Conservation (phyloP, 2,797 vertebrate species). For the Sparidentex hasta region DNA sequence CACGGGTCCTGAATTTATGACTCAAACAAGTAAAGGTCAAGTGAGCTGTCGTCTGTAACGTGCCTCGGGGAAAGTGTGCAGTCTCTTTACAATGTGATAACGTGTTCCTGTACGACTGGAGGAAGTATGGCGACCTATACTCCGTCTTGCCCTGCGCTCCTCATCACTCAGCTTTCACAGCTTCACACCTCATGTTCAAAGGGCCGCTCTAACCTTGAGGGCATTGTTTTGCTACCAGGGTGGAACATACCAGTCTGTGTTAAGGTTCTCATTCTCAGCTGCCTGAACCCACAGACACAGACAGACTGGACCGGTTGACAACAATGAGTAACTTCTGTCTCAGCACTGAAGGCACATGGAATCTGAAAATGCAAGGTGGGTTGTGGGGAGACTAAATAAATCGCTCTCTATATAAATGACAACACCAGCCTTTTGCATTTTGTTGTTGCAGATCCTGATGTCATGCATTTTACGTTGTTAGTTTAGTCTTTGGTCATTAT, state of each 20-base stretch:
- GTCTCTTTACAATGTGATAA: slow-evolving; percentile 32
- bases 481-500: neutral
- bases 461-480: too few species aligned
- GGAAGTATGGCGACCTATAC: slow-evolving; percentile 8
- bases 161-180: slow-evolving; percentile 35
- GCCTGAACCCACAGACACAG: slow-evolving; percentile 16
- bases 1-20: slow-evolving; percentile 1
- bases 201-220: slow-evolving; percentile 53
- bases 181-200: slow-evolving; percentile 31
- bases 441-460: neutral
- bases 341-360: neutral
- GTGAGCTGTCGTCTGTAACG: slow-evolving; percentile 1
- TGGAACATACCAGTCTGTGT: slow-evolving; percentile 51
- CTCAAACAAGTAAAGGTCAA: slow-evolving; percentile 15
- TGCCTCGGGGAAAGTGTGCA: neutral
- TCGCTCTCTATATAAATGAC: too few species aligned
- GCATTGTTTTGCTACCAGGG: slow-evolving; percentile 38
- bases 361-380: neutral
- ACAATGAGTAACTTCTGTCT: neutral
- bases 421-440: neutral
- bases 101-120: slow-evolving; percentile 14
- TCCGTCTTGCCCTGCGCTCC: slow-evolving; percentile 10
- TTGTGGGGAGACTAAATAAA: neutral
- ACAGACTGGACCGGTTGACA: slow-evolving; percentile 24
- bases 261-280: slow-evolving; percentile 56